phyloP scores from a whole-genome alignment of 1,140 invertebrate species.

The Xylocopa sonorina region DNA sequence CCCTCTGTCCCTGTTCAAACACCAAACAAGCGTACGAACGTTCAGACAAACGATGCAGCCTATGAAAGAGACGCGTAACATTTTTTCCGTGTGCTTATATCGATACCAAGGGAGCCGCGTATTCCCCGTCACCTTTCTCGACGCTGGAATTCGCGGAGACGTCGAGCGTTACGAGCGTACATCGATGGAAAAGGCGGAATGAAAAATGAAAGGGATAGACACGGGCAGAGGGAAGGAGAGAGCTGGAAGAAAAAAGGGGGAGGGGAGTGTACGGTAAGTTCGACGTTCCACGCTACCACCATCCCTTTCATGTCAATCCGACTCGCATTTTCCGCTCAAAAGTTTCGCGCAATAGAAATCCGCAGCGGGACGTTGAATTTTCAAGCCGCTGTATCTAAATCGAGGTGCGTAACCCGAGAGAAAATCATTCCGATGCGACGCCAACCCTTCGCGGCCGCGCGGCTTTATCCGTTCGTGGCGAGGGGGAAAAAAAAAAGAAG shows the following conservation, averaged over 20 bases:
- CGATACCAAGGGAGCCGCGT: too few relatives aligned
- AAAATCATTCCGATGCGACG: conserved; percentile 31
- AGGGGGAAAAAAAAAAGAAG: too few relatives aligned
- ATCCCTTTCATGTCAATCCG: conserved; percentile 31
- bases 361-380: conserved; percentile 30
- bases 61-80: too few relatives aligned
- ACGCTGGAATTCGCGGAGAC: conserved; percentile 39
- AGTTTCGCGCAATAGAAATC: conserved; percentile 21
- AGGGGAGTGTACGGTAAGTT: background rate
- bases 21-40: too few relatives aligned
- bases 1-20: too few relatives aligned
- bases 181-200: conserved; percentile 17
- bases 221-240: background rate
- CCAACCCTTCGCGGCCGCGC: too few relatives aligned
- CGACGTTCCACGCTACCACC: conserved; percentile 25
- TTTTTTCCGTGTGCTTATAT: too few relatives aligned
- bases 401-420: conserved; percentile 28
- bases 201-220: background rate
- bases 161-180: conserved; percentile 24
- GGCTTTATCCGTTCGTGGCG: background rate
- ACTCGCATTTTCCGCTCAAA: conserved; percentile 35
- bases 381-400: conserved; percentile 17
- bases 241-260: background rate
- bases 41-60: too few relatives aligned
- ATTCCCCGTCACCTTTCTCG: too few relatives aligned